Percentiles rank a stretch among this genome's conserved stretches.
These are phyloP conservation scores for Hybognathus amarus DNA, from an alignment of 2,797 vertebrate genomes.

Conservation along the genomic window DNA sequence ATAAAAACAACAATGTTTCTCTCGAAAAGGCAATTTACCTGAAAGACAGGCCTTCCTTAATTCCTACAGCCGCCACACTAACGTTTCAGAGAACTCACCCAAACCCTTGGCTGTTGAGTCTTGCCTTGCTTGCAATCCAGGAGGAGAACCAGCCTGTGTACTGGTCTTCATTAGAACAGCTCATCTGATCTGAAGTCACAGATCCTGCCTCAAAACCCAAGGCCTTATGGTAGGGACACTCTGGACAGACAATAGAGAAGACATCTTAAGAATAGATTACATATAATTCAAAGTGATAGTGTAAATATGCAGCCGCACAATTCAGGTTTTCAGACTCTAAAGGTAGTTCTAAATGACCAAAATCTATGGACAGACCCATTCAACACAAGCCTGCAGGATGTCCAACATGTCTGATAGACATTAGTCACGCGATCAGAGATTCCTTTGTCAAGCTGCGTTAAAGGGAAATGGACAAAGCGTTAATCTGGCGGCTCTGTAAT, in stretches of 20 bases:
- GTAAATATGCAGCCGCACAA: neutral
- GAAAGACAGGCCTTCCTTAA: neutral
- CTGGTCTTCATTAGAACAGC: constrained; percentile 92
- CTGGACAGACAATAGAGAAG: constrained; percentile 70
- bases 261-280: neutral
- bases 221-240: constrained; percentile 94
- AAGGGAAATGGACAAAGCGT: constrained; percentile 56
- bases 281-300: neutral
- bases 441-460: constrained; percentile 42
- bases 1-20: neutral
- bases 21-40: neutral
- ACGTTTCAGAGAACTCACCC: constrained; percentile 80
- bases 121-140: constrained; percentile 90
- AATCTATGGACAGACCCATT: neutral
- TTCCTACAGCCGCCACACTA: neutral
- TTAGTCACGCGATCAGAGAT: constrained; percentile 29
- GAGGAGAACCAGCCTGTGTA: constrained; percentile 97
- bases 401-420: constrained; percentile 1
- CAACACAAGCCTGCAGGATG: neutral
- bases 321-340: neutral
- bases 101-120: constrained; percentile 94
- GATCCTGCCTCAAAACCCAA: constrained; percentile 94
- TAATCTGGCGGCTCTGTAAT: constrained; percentile 49
- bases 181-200: constrained; percentile 90
- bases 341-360: neutral